phyloP scores from a whole-genome alignment of 2,888 invertebrate species.

The Drosophila flavopinicola region DNA sequence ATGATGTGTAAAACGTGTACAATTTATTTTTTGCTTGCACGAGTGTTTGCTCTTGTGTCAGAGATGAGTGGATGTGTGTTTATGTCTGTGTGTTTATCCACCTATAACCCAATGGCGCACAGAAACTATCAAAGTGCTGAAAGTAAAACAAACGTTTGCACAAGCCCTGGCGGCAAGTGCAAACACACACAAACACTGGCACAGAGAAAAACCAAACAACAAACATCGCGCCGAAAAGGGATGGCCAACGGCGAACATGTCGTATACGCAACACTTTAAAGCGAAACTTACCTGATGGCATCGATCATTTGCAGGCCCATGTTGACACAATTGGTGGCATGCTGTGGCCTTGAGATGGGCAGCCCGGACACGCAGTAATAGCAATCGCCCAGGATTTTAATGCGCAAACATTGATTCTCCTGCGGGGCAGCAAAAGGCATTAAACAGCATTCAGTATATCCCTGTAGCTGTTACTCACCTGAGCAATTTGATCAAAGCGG shows the following conservation, averaged over 20 bases:
- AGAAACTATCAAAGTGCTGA: slow-evolving; percentile 56
- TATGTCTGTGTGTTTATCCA: slow-evolving; percentile 20
- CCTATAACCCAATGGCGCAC: slow-evolving; percentile 16
- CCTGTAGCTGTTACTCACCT: too few species aligned
- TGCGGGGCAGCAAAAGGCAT: slow-evolving; percentile 83
- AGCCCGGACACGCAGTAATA: slow-evolving; percentile 98
- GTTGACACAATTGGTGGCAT: slow-evolving; percentile 97
- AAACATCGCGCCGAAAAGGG: slow-evolving; percentile 45
- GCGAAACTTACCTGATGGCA: slow-evolving; percentile 90
- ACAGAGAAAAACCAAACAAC: slow-evolving; percentile 31
- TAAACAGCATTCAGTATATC: not conserved
- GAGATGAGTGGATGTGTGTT: slow-evolving; percentile 4
- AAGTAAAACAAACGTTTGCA: slow-evolving; percentile 54
- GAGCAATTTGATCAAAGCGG: slow-evolving; percentile 98
- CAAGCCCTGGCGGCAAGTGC: slow-evolving; percentile 43
- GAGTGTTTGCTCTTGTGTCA: slow-evolving; percentile 22
- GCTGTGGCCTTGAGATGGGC: slow-evolving; percentile 95
- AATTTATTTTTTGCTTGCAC: slow-evolving; percentile 34
- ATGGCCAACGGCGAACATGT: slow-evolving; percentile 56
- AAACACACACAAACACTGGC: slow-evolving; percentile 5
- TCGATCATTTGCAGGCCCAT: slow-evolving; percentile 99
- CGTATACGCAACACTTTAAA: slow-evolving; percentile 46
- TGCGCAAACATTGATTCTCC: slow-evolving; percentile 98
- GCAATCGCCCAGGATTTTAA: slow-evolving; percentile 98
- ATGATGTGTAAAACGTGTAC: slow-evolving; percentile 19